Conservation (phyloP, 1,140 invertebrate species). For the Hypsibius dujardini region DNA sequence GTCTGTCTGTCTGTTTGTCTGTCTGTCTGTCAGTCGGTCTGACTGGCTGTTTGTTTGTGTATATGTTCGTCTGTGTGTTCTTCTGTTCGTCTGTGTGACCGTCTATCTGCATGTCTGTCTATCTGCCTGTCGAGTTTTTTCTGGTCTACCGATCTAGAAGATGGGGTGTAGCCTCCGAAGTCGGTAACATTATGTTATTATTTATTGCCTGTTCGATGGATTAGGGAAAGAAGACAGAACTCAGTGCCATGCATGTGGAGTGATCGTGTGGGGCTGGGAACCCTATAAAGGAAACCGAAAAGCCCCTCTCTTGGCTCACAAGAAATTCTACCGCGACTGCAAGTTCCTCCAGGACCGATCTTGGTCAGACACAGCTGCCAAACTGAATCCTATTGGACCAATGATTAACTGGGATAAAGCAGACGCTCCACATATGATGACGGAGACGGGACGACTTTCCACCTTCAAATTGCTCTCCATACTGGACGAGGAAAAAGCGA, state of each 20-base stretch:
- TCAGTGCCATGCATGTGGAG: constrained; percentile 2
- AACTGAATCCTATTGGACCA: background rate
- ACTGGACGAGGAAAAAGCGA: background rate
- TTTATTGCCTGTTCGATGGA: no score
- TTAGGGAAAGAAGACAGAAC: background rate
- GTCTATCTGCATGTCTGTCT: no score
- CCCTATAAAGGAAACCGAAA: background rate
- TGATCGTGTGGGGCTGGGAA: background rate
- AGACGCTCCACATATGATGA: background rate
- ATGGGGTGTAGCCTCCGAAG: no score
- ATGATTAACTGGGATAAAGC: constrained; percentile 2
- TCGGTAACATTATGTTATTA: no score
- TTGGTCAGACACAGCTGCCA: background rate
- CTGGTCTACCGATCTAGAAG: no score
- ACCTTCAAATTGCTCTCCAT: background rate
- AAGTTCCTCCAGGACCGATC: background rate
- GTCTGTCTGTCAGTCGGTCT: no score
- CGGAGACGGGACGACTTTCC: background rate
- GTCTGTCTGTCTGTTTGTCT: no score
- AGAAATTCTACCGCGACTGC: background rate
- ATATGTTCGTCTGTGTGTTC: no score
- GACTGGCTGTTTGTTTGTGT: no score
- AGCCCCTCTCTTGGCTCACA: constrained; percentile 3
- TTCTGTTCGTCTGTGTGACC: no score
- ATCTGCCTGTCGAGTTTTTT: no score